These are phyloP conservation scores for Melinaea menophilus DNA, from an alignment of 2,888 invertebrate species.

Conservation along the genomic window DNA sequence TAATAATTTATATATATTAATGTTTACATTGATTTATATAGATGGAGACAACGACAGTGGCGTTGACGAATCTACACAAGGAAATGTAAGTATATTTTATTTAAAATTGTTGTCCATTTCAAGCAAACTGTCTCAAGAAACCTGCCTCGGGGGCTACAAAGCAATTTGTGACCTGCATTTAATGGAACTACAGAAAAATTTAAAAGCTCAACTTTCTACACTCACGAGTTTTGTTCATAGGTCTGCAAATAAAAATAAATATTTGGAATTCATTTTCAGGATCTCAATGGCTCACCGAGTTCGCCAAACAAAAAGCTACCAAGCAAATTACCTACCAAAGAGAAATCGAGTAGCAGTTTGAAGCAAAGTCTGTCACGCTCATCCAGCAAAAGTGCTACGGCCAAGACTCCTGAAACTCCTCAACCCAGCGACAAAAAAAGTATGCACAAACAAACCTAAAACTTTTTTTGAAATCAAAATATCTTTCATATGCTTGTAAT, in stretches of 20 bases:
- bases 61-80: constrained; percentile 88
- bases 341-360: constrained; percentile 68
- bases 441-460: constrained; percentile 50
- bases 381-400: constrained; percentile 78
- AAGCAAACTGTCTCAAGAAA: too few relatives aligned
- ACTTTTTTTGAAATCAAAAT: too few relatives aligned
- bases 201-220: too few relatives aligned
- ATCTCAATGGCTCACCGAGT: constrained; percentile 83
- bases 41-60: constrained; percentile 91
- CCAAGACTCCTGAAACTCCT: constrained; percentile 85
- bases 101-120: too few relatives aligned
- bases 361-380: constrained; percentile 77
- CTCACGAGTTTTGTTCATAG: too few relatives aligned
- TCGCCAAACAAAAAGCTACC: constrained; percentile 87
- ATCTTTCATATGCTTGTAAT: too few relatives aligned
- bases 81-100: constrained; percentile 80
- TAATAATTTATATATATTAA: neutral
- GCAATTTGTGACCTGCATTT: too few relatives aligned
- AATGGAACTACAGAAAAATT: too few relatives aligned
- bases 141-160: too few relatives aligned
- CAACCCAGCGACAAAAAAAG: constrained; percentile 83
- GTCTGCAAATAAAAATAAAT: too few relatives aligned
- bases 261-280: constrained; percentile 45
- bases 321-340: constrained; percentile 73
- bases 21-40: neutral